These are phyloP conservation scores for Carterocephalus palaemon DNA, from an alignment of 2,888 invertebrate genomes.

Conservation along the genomic window DNA sequence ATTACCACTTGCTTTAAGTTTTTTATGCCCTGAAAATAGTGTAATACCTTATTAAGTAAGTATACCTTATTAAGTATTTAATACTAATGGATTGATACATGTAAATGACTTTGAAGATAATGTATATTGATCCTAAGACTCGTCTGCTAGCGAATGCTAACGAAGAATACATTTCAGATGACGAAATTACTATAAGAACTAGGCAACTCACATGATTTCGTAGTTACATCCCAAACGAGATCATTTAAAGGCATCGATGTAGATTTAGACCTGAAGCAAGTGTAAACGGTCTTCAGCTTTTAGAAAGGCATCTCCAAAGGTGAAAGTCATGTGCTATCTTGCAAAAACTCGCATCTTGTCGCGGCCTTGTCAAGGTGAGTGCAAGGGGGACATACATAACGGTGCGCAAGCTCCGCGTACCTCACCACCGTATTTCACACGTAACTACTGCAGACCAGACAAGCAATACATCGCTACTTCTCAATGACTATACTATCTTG, in stretches of 20 bases:
- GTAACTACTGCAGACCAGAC: constrained; percentile 39
- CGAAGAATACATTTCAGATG: too few species aligned
- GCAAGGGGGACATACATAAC: constrained; percentile 74
- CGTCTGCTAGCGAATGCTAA: too few species aligned
- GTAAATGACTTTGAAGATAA: too few species aligned
- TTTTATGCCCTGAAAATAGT: too few species aligned
- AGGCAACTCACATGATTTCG: too few species aligned
- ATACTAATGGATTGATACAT: too few species aligned
- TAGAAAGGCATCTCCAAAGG: constrained; percentile 74
- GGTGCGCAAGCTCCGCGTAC: constrained; percentile 49
- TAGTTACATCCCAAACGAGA: not conserved
- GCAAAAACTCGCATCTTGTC: constrained; percentile 73
- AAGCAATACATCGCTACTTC: constrained; percentile 8
- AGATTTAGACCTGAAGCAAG: constrained; percentile 29
- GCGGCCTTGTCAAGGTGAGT: constrained; percentile 78
- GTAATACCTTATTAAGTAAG: too few species aligned
- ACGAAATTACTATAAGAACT: too few species aligned
- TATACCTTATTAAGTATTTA: too few species aligned
- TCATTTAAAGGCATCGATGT: not conserved
- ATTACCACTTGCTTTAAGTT: too few species aligned
- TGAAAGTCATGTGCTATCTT: constrained; percentile 75
- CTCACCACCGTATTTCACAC: constrained; percentile 40
- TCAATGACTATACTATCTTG: not conserved
- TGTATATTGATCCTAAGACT: too few species aligned
- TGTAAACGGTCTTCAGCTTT: constrained; percentile 48